These are phyloP conservation scores for Gambelia wislizenii DNA, from an alignment of 2,797 vertebrate genomes.

Conservation along the genomic window DNA sequence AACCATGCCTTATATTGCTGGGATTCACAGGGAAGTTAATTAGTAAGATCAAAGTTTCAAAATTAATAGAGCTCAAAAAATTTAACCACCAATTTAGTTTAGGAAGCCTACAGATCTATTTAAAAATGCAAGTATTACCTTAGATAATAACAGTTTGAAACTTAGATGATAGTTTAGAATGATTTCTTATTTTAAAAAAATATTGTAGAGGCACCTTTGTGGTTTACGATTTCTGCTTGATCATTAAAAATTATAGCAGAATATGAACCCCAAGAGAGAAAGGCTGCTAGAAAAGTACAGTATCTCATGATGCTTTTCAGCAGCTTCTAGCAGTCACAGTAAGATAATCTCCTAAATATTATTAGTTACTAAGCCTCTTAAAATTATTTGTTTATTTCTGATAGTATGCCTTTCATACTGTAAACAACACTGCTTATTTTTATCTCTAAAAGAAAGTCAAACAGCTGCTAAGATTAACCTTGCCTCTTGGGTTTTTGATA, in stretches of 20 bases:
- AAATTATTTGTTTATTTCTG: background rate
- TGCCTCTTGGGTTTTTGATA: background rate
- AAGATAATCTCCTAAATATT: background rate
- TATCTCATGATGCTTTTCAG: background rate
- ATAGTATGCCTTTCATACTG: background rate
- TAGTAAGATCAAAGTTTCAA: background rate
- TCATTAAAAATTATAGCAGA: background rate
- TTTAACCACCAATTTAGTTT: background rate
- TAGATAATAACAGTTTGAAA: background rate
- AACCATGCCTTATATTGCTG: background rate
- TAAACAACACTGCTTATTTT: background rate
- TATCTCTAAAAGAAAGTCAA: background rate
- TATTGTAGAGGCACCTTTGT: background rate
- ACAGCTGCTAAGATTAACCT: background rate
- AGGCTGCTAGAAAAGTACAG: background rate
- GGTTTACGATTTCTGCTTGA: background rate
- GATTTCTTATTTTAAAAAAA: background rate
- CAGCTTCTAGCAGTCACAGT: background rate
- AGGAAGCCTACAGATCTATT: background rate
- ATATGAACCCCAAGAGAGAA: background rate
- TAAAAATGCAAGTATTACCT: background rate
- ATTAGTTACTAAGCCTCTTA: background rate
- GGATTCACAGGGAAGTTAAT: background rate
- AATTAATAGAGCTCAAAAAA: background rate
- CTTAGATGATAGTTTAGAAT: background rate